Base-by-base conservation (phyloP, 2,888 invertebrate genomes). In the Dicranocentrus wangi region DNA sequence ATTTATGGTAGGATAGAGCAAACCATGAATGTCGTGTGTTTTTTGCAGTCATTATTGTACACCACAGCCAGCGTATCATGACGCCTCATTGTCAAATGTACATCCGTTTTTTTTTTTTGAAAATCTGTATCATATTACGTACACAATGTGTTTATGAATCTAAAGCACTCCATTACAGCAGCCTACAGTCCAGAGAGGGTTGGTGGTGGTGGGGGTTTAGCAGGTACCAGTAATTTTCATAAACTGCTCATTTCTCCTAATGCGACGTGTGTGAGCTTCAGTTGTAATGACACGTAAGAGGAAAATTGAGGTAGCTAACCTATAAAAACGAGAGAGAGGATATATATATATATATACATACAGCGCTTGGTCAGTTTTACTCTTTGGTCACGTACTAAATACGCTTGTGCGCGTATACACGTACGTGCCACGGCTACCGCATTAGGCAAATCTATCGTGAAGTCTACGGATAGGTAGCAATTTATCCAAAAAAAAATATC, bases 181-280 rank as follows among this genome's bases (percentile, higher is more conserved):
- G 39, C 13, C n/a, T n/a, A 55, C 21, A 70, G 53, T 69, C 69
- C 69, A 69, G n/a, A n/a, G n/a, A n/a, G n/a, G n/a, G n/a, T n/a
- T n/a, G n/a, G n/a, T n/a, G n/a, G 70, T 61, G 27, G 17, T 28
- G 15, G n/a, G 21, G 60, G 47, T 19, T 55, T 43, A 65, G 42
- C 68, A 76, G 76, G 77, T 39, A 69, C 27, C 61, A 61, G 69
- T n/a, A 77, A 61, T 77, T 77, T 69, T 69, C 25, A 61, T 61
- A 77, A 68, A 68, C 51, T 69, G 25, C 61, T 77, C 61, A 77
- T 77, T 76, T 68, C 51, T 51, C 21, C 53, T 69, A 69, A 77
- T 69, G n/a, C 77, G 69, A 77, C 77, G 68, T 77, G 77, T 77
- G 77, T 77, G 77, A 77, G 77, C 77, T 51, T 61, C n/a, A 27